Evolutionary conservation across 2,797 vertebrate genomes (phyloP), one percentile per base, ranked within the genome.

Genomic region (Hypotaenidia philippensis): DNA sequence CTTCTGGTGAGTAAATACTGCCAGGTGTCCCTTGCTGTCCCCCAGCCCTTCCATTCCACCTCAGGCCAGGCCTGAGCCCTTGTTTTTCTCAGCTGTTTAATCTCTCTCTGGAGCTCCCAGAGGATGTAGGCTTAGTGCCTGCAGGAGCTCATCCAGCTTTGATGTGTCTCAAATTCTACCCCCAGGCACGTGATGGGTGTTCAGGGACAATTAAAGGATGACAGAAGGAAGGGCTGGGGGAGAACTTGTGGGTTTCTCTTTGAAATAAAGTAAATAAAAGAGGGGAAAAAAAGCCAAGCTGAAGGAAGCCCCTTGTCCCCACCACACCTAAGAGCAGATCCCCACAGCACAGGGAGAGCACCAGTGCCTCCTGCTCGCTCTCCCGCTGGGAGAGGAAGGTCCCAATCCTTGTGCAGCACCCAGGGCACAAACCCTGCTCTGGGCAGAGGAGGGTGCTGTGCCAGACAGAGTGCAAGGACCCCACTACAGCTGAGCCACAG

Each of bases 121-220:
- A 78, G 61, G 91, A 93, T 38, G 52, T 55, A 83, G 0, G 0
- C 61, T 90, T 56, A 64, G 31, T 0, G 16, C 79, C 80, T 80
- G 82, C 79, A 93, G 75, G 83, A 85, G 57, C 57, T 93, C 65
- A 82, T 26, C 40, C 19, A 26, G n/a, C 83, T 94, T 83, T 91
- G 77, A 81, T 88, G 85, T 65, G 57, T 71, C 91, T 96, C 85
- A 83, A 81, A 94, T 90, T 94, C 90, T 71, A 23, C 40, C 74
- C 77, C 23, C 53, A 72, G 92, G 86, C 81, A 82, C 47, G 66
- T 83, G 89, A 87, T 1, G 6, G 75, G 31, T 61, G 83, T 50
- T 81, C 61, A 36, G 85, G 50, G 66, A 63, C 83, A 93, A 89
- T 72, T 76, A 89, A 93, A 66, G 25, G 70, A 89, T 80, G 92